A percentile compares a stretch with the other conserved stretches of the same genome.
Conservation (phyloP, 2,888 invertebrate species). For the Craniophora ligustri region DNA sequence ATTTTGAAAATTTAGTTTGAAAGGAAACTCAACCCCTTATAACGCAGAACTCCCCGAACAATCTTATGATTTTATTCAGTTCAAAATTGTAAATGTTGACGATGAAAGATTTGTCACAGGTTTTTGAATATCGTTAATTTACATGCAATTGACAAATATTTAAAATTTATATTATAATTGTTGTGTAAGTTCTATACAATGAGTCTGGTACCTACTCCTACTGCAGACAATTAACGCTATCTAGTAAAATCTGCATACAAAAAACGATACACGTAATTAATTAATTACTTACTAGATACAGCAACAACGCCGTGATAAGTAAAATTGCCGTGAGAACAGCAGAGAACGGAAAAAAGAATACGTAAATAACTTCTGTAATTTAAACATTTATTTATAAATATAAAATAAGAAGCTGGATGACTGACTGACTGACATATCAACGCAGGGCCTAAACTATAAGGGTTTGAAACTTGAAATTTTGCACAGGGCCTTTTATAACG, state of each 20-base stretch:
- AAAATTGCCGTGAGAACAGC: slow-evolving; percentile 41
- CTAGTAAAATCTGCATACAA: slow-evolving; percentile 24
- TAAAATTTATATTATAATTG: too few species aligned
- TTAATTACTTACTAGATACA: slow-evolving; percentile 6
- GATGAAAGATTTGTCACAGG: slow-evolving; percentile 12
- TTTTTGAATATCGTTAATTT: slow-evolving; percentile 1
- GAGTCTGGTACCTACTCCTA: not conserved
- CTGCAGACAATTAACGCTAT: slow-evolving; percentile 16
- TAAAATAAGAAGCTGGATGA: too few species aligned
- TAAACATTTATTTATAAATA: too few species aligned
- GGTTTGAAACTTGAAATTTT: too few species aligned
- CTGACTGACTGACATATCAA: too few species aligned
- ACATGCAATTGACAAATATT: too few species aligned
- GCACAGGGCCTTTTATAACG: too few species aligned
- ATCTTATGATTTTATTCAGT: slow-evolving; percentile 44
- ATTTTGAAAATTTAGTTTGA: slow-evolving; percentile 42
- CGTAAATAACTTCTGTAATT: slow-evolving; percentile 11
- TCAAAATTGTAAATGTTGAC: slow-evolving; percentile 41
- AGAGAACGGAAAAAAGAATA: slow-evolving; percentile 25
- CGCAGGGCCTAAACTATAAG: too few species aligned
- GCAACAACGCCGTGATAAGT: slow-evolving; percentile 17
- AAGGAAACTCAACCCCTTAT: slow-evolving; percentile 33
- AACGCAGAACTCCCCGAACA: slow-evolving; percentile 21
- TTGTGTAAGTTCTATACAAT: too few species aligned
- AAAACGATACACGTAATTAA: slow-evolving; percentile 22